Evolutionary conservation across 2,888 invertebrate genomes (phyloP).

Genomic region (Disparrhopalites patrizii): DNA sequence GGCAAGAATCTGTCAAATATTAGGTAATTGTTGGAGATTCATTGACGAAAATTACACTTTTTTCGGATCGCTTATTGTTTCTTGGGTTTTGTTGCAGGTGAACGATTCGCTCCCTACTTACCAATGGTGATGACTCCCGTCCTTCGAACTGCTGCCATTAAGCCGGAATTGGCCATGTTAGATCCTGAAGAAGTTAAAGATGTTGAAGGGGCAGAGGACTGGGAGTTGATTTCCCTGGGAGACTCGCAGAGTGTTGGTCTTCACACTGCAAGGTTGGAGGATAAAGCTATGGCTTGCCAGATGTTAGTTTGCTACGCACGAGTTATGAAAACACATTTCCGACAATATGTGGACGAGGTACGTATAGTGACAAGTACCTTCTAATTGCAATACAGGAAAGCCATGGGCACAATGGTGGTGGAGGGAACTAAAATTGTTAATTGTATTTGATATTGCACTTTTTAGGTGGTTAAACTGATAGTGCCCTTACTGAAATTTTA

Average conservation of each 20-base stretch:
- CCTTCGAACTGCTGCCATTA: constrained; percentile 83
- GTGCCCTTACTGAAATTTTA: constrained; percentile 88
- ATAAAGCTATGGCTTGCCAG: constrained; percentile 93
- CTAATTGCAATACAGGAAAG: no score
- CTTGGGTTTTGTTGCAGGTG: constrained; percentile 55
- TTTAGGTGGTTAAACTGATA: constrained; percentile 71
- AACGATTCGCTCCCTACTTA: constrained; percentile 83
- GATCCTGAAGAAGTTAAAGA: constrained; percentile 81
- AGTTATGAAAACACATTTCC: constrained; percentile 83
- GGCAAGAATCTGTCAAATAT: constrained; percentile 96
- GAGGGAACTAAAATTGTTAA: background rate
- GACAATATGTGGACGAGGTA: constrained; percentile 65
- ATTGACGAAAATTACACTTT: background rate
- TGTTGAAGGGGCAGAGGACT: constrained; percentile 80
- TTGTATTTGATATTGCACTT: constrained; percentile 16
- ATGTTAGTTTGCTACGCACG: constrained; percentile 94
- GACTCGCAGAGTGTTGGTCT: constrained; percentile 95
- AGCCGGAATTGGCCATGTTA: constrained; percentile 85
- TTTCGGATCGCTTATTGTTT: background rate
- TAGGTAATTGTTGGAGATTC: constrained; percentile 55
- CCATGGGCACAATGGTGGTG: no score
- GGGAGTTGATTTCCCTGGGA: constrained; percentile 90
- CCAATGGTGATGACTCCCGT: constrained; percentile 95
- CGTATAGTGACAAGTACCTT: background rate
- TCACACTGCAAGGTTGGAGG: constrained; percentile 86